Conservation (phyloP, 2,113 vertebrate genomes). For the Xiphophorus hellerii region DNA sequence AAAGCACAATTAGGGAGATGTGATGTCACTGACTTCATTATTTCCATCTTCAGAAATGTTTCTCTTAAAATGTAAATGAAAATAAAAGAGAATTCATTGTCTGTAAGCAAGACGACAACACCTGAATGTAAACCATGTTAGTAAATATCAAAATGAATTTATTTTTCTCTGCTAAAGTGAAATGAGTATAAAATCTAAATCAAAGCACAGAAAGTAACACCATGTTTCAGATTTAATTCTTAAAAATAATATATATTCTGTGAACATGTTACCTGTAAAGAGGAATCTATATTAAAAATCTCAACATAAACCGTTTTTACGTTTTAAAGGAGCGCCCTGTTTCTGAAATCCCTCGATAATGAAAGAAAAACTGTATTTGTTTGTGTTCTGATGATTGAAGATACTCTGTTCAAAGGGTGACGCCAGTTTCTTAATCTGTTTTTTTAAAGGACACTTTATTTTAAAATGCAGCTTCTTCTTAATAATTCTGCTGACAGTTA, state of each 20-base stretch:
- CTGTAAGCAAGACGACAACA: background rate
- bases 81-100: background rate
- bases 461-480: constrained; percentile 20
- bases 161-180: background rate
- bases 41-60: background rate
- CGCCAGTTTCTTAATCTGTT: constrained; percentile 47
- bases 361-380: constrained; percentile 47
- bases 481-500: constrained; percentile 21
- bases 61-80: background rate
- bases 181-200: background rate
- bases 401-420: constrained; percentile 73
- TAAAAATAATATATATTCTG: background rate
- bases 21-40: background rate
- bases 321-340: constrained; percentile 3
- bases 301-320: constrained; percentile 10
- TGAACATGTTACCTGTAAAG: background rate
- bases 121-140: constrained; percentile 3
- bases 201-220: constrained; percentile 48
- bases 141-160: background rate
- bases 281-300: constrained; percentile 4
- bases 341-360: constrained; percentile 26
- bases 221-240: constrained; percentile 10
- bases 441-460: constrained; percentile 28
- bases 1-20: constrained; percentile 6
- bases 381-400: constrained; percentile 41